Evolutionary conservation across 2,888 invertebrate species (phyloP).

Genomic region (Luffia ferchaultella): DNA sequence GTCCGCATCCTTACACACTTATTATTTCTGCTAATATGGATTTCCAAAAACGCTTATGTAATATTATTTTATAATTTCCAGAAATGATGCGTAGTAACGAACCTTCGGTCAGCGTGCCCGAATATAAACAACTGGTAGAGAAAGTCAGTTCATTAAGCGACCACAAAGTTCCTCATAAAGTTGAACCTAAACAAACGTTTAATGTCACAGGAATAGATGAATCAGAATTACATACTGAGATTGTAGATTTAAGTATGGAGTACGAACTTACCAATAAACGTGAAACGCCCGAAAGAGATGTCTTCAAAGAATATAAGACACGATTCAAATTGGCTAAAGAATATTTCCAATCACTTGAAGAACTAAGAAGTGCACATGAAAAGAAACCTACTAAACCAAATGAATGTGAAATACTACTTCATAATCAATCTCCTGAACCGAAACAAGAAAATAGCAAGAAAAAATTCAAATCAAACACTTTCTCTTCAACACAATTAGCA

Average conservation of each 20-base stretch:
- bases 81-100: no score
- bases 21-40: no score
- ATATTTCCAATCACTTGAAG: constrained; percentile 58
- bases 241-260: neutral
- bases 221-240: neutral
- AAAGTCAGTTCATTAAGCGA: no score
- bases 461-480: constrained; percentile 32
- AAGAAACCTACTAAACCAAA: constrained; percentile 39
- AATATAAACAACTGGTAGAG: no score
- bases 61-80: no score
- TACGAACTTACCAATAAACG: neutral
- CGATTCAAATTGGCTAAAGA: constrained; percentile 55
- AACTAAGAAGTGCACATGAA: constrained; percentile 27
- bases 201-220: neutral
- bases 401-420: constrained; percentile 44
- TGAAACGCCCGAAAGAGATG: constrained; percentile 19
- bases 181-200: no score
- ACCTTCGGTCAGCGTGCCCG: no score
- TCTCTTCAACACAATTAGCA: constrained; percentile 53
- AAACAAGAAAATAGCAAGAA: constrained; percentile 35
- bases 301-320: constrained; percentile 45
- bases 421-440: constrained; percentile 31
- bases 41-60: no score
- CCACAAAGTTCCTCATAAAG: no score
- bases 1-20: no score